Conservation (phyloP, 2,113 vertebrate species). For the Erinaceus europaeus region DNA sequence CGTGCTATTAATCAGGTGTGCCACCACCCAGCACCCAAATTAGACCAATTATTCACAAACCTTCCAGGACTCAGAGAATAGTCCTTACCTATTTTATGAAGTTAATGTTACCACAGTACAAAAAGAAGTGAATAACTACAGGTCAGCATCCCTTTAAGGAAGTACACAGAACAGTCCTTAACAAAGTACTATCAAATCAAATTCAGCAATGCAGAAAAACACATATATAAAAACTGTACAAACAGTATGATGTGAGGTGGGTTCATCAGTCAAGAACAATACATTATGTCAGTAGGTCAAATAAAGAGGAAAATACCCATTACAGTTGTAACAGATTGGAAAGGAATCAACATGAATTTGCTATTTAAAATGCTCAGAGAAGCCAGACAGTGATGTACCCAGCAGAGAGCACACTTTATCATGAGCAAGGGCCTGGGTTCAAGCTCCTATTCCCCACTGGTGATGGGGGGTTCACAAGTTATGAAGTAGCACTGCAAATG, state of each 20-base stretch:
- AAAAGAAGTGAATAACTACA: neutral
- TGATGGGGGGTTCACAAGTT: too few species aligned
- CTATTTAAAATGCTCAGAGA: neutral
- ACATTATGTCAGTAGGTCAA: neutral
- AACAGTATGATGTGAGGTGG: neutral
- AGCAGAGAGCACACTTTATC: too few species aligned
- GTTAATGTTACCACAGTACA: neutral
- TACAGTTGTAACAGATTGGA: neutral
- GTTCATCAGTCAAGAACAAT: neutral
- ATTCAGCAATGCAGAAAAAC: neutral
- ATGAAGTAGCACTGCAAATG: too few species aligned
- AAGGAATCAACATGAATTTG: neutral
- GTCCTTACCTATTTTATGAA: neutral
- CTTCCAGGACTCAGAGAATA: too few species aligned
- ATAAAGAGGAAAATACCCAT: neutral
- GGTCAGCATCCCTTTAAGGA: neutral
- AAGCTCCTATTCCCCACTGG: too few species aligned
- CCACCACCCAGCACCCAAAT: too few species aligned
- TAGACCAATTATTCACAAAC: too few species aligned
- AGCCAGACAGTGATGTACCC: too few species aligned
- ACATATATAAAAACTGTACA: neutral
- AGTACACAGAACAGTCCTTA: neutral
- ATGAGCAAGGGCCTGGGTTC: too few species aligned
- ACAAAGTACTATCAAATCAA: neutral
- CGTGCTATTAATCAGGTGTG: too few species aligned